A percentile compares a stretch with the other conserved stretches of the same genome.
phyloP scores from a whole-genome alignment of 2,113 vertebrate species.

The Cephalopholis sonnerati region DNA sequence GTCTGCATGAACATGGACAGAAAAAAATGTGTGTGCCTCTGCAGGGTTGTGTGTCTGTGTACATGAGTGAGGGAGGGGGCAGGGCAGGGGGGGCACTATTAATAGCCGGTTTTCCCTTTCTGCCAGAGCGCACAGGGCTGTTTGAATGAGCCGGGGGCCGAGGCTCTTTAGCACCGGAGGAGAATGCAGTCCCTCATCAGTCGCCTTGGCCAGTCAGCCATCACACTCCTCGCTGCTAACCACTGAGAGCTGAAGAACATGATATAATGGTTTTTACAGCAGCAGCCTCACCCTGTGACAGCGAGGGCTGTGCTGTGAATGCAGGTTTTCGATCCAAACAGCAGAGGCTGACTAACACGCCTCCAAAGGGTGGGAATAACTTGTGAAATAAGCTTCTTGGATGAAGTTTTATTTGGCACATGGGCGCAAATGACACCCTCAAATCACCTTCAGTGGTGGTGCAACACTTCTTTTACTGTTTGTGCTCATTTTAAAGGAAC shows the following conservation, averaged over 20 bases:
- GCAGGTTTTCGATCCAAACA: not conserved
- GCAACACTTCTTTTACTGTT: not conserved
- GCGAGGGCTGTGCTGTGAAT: not conserved
- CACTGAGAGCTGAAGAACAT: not conserved
- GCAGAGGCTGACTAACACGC: not conserved
- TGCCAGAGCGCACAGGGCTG: constrained; percentile 49
- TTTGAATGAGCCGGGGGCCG: constrained; percentile 32
- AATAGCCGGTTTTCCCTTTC: constrained; percentile 74
- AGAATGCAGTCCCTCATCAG: constrained; percentile 28
- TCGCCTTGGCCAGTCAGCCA: constrained; percentile 1
- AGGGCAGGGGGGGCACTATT: constrained; percentile 61
- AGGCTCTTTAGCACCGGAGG: constrained; percentile 20
- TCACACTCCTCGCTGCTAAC: constrained; percentile 4
- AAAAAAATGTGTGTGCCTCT: constrained; percentile 23
- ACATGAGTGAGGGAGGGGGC: constrained; percentile 19
- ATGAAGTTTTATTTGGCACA: not conserved
- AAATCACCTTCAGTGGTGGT: not conserved
- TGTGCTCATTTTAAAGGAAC: not conserved
- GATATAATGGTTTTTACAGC: not conserved
- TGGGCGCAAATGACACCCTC: not conserved
- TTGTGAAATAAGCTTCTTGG: not conserved
- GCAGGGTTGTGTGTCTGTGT: constrained; percentile 34
- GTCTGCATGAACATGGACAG: constrained; percentile 14
- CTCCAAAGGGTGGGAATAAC: not conserved
- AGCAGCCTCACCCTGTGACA: not conserved